These are phyloP conservation scores for Benitochromis conjunctus DNA, from an alignment of 2,113 vertebrate genomes.

Conservation along the genomic window DNA sequence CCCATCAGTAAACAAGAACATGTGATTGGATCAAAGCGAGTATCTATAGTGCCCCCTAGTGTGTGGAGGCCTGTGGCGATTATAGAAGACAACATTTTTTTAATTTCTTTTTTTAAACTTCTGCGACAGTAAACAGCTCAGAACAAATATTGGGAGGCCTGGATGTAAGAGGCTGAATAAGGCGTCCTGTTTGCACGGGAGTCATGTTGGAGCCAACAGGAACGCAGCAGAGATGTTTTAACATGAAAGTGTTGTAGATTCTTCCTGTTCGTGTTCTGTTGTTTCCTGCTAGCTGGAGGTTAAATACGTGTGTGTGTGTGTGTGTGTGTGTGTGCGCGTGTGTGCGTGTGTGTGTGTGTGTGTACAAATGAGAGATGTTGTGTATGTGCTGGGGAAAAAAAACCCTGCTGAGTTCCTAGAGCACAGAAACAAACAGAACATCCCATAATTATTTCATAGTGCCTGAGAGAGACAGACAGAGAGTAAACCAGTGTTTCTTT, in stretches of 20 bases:
- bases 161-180: not conserved
- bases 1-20: not conserved
- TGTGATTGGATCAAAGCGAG: not conserved
- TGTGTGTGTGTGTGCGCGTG: not conserved
- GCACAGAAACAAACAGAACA: slow-evolving; percentile 28
- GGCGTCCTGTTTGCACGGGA: not conserved
- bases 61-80: not conserved
- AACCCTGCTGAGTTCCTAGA: slow-evolving; percentile 42
- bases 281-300: slow-evolving; percentile 34
- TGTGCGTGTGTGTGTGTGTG: not conserved
- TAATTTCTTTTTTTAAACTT: not conserved
- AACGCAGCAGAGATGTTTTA: not conserved
- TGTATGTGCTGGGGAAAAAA: not conserved
- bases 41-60: not conserved
- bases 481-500: not conserved
- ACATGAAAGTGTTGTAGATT: not conserved
- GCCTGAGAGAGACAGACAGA: not conserved
- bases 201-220: not conserved
- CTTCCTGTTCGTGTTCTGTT: slow-evolving; percentile 32
- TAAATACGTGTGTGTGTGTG: not conserved
- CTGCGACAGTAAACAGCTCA: not conserved
- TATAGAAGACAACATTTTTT: not conserved
- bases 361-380: not conserved
- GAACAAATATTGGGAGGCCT: not conserved
- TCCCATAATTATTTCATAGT: slow-evolving; percentile 51